These are phyloP conservation scores for Drosophila algonquin DNA, from an alignment of 2,888 invertebrate species.

Conservation along the genomic window DNA sequence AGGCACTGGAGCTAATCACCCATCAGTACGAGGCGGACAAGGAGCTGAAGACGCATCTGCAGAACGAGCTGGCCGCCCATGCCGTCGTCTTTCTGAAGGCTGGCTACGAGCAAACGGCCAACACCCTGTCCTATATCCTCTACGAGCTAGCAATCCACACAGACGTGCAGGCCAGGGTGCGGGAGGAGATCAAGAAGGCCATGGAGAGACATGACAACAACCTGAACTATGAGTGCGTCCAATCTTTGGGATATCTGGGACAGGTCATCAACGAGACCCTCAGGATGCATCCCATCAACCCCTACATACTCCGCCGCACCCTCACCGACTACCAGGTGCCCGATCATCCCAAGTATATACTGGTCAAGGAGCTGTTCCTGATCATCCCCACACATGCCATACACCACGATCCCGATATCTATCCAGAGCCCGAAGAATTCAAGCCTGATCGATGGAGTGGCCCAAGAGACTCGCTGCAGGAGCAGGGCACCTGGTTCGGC, in stretches of 20 bases:
- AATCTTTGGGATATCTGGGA: conserved; percentile 76
- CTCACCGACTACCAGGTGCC: conserved; percentile 84
- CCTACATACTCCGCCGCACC: conserved; percentile 81
- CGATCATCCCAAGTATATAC: conserved; percentile 75
- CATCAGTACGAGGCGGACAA: conserved; percentile 80
- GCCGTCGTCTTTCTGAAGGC: conserved; percentile 83
- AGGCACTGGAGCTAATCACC: conserved; percentile 77
- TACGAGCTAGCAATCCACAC: conserved; percentile 80
- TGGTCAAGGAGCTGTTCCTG: conserved; percentile 79
- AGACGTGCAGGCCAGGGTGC: conserved; percentile 67
- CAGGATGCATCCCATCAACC: conserved; percentile 86
- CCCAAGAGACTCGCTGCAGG: conserved; percentile 84
- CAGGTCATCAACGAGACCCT: conserved; percentile 85
- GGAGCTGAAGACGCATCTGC: conserved; percentile 70
- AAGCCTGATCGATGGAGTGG: conserved; percentile 86
- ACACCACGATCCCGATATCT: conserved; percentile 86
- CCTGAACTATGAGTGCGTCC: conserved; percentile 79
- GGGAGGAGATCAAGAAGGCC: conserved; percentile 75
- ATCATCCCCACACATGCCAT: conserved; percentile 86
- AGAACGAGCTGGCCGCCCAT: conserved; percentile 81
- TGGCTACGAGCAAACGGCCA: conserved; percentile 88
- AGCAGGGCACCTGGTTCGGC: conserved; percentile 82
- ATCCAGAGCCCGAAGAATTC: conserved; percentile 87
- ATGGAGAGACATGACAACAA: conserved; percentile 67
- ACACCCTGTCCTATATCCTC: conserved; percentile 85